Evolutionary conservation across 2,797 vertebrate genomes (phyloP).

Genomic region (Sus cebifrons): DNA sequence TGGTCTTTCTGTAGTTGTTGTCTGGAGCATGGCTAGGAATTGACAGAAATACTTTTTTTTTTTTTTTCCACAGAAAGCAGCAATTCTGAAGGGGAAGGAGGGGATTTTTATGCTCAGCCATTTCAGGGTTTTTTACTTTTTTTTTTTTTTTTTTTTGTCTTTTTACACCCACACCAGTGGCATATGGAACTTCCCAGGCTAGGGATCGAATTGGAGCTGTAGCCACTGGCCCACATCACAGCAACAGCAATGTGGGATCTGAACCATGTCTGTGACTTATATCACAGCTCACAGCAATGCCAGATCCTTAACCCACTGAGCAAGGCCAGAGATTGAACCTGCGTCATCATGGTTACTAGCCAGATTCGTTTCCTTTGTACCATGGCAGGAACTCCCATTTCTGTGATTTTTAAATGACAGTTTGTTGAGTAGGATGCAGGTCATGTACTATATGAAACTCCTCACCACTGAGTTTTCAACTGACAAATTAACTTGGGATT

Average conservation of each 20-base stretch:
- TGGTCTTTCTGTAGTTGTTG: not conserved
- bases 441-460: not conserved
- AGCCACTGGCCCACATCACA: no score
- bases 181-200: no score
- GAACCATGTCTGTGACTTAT: no score
- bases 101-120: not conserved
- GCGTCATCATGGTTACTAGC: no score
- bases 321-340: no score
- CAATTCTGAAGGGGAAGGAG: constrained; percentile 3
- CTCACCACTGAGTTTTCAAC: not conserved
- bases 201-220: no score
- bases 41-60: not conserved
- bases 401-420: not conserved
- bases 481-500: constrained; percentile 67
- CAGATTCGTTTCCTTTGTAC: no score
- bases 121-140: not conserved
- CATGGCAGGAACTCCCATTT: not conserved
- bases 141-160: no score
- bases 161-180: no score
- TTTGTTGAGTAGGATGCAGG: not conserved
- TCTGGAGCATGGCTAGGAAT: not conserved
- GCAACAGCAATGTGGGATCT: no score
- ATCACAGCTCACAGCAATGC: no score
- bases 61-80: not conserved
- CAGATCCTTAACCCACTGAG: no score